Evolutionary conservation across 2,113 vertebrate genomes (phyloP).

Genomic region (Apodemus speciosus): DNA sequence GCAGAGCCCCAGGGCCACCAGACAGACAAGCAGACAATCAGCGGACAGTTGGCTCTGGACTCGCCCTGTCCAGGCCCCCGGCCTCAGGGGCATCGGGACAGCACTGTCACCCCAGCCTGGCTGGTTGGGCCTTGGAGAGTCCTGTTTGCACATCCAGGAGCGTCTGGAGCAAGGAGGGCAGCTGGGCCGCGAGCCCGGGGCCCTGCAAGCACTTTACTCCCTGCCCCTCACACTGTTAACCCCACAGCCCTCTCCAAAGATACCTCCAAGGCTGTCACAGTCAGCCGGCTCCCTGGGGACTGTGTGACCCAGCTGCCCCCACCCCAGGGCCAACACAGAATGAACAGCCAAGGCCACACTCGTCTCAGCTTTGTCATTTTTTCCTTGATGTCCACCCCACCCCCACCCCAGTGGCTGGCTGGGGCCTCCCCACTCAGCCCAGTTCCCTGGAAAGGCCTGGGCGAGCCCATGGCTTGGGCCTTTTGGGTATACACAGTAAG

Average conservation of each 20-base stretch:
- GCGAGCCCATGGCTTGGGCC: background rate
- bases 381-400: background rate
- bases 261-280: background rate
- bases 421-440: background rate
- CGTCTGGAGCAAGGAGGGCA: background rate
- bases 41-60: conserved; percentile 42
- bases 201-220: conserved; percentile 78
- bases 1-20: background rate
- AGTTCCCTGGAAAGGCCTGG: background rate
- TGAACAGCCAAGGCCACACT: conserved; percentile 71
- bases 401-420: no score
- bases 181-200: conserved; percentile 18
- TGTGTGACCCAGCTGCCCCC: background rate
- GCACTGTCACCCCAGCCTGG: background rate
- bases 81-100: background rate
- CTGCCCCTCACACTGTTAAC: conserved; percentile 55
- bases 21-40: conserved; percentile 76
- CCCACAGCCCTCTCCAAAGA: conserved; percentile 73
- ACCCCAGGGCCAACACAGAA: conserved; percentile 42
- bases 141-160: conserved; percentile 66
- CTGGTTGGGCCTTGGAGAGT: background rate
- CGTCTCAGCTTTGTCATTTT: background rate
- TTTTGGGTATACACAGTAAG: background rate
- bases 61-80: background rate
- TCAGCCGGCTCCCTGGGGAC: background rate